Evolutionary conservation across 2,113 vertebrate genomes (phyloP).

Genomic region (Psilopsiagon aymara): DNA sequence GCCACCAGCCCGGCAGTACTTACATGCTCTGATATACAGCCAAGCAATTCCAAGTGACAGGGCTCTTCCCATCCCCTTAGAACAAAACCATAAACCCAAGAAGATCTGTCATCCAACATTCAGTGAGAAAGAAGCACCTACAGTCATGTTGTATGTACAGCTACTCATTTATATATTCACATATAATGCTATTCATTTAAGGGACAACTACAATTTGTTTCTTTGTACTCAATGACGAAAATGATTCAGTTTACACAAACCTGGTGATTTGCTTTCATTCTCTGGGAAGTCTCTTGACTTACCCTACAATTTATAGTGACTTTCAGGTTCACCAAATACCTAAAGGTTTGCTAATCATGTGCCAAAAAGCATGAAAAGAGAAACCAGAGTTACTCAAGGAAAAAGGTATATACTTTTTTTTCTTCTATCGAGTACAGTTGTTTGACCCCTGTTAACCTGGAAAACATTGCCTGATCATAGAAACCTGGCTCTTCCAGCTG

Average conservation of each 20-base stretch:
- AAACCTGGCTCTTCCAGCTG: not conserved
- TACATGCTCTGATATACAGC: not conserved
- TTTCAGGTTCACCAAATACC: not conserved
- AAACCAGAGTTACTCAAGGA: not conserved
- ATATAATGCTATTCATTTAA: not conserved
- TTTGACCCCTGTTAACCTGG: not conserved
- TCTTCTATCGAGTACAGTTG: not conserved
- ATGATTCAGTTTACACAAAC: not conserved
- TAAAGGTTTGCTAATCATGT: not conserved
- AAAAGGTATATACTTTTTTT: not conserved
- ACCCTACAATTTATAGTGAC: not conserved
- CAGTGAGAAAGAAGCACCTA: not conserved
- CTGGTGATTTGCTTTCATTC: not conserved
- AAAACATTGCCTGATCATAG: not conserved
- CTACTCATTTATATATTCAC: not conserved
- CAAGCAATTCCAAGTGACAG: not conserved
- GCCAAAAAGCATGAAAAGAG: not conserved
- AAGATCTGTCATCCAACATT: not conserved
- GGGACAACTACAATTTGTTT: not conserved
- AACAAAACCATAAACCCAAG: not conserved
- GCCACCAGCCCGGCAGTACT: not conserved
- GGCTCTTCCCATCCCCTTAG: not conserved
- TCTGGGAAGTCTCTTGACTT: not conserved
- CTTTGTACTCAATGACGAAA: not conserved
- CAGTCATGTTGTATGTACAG: rapidly evolving